These are phyloP conservation scores for Morpho deidamia DNA, from an alignment of 2,888 invertebrate species.

Conservation along the genomic window DNA sequence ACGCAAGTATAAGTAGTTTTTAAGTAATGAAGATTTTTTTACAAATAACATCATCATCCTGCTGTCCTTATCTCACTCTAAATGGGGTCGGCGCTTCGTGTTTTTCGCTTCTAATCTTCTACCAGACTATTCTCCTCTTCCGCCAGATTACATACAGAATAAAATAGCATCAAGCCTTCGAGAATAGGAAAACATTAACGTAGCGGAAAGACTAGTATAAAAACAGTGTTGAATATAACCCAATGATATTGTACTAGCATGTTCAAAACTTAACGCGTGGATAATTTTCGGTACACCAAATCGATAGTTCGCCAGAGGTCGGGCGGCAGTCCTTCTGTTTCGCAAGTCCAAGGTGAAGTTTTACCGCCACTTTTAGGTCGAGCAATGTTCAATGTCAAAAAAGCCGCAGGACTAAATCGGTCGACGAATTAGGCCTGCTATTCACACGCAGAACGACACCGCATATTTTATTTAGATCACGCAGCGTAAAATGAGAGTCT, in stretches of 20 bases:
- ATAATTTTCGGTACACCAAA: conserved; percentile 25
- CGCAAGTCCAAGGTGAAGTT: conserved; percentile 63
- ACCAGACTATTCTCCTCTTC: no score
- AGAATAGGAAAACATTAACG: no score
- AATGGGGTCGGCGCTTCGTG: no score
- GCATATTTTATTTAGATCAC: conserved; percentile 21
- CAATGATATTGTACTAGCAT: conserved; percentile 2
- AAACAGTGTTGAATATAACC: conserved; percentile 3
- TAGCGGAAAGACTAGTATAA: not conserved
- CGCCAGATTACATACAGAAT: no score
- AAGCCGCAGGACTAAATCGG: conserved; percentile 63
- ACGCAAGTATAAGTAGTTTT: no score
- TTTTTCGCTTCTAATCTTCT: no score
- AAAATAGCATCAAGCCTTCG: no score
- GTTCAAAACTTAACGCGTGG: conserved; percentile 17
- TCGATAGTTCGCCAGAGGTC: conserved; percentile 56
- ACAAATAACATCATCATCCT: no score
- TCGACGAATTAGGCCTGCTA: conserved; percentile 37
- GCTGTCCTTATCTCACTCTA: no score
- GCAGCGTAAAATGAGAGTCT: not conserved
- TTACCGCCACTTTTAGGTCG: conserved; percentile 49
- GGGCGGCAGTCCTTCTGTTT: conserved; percentile 56
- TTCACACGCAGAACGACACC: conserved; percentile 28
- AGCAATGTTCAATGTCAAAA: conserved; percentile 62
- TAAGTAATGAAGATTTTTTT: no score